Conservation (phyloP, 2,113 vertebrate species). For the Diadophis punctatus region DNA sequence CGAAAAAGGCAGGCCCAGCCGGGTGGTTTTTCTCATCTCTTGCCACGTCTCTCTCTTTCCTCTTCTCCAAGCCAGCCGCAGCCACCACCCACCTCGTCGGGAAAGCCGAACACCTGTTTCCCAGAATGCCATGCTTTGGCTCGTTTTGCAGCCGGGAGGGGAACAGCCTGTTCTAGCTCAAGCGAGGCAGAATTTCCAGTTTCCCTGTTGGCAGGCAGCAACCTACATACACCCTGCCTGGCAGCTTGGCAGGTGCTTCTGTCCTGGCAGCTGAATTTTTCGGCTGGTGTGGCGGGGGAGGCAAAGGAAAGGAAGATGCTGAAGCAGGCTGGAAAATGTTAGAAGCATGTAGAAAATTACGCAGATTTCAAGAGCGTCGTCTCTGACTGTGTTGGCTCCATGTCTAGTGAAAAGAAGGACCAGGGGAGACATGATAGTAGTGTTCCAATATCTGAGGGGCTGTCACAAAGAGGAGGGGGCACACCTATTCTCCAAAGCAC, state of each 20-base stretch:
- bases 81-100: not conserved
- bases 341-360: not conserved
- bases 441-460: not conserved
- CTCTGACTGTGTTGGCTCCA: not conserved
- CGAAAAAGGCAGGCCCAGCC: not conserved
- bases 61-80: too few relatives aligned
- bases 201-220: not conserved
- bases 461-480: not conserved
- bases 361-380: not conserved
- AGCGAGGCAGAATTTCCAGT: slow-evolving; percentile 13
- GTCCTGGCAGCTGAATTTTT: not conserved
- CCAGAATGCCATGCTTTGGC: not conserved
- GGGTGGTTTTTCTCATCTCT: not conserved
- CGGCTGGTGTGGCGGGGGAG: not conserved
- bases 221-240: not conserved
- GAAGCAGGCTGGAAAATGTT: not conserved
- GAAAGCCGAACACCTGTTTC: not conserved
- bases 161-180: not conserved
- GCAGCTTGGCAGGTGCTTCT: not conserved
- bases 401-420: not conserved
- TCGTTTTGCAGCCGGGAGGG: not conserved
- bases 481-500: not conserved
- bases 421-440: not conserved
- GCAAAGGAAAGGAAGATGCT: not conserved
- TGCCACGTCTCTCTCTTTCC: not conserved